Evolutionary conservation across 2,113 vertebrate genomes (phyloP).

Genomic region (Prochilodus magdalenae): DNA sequence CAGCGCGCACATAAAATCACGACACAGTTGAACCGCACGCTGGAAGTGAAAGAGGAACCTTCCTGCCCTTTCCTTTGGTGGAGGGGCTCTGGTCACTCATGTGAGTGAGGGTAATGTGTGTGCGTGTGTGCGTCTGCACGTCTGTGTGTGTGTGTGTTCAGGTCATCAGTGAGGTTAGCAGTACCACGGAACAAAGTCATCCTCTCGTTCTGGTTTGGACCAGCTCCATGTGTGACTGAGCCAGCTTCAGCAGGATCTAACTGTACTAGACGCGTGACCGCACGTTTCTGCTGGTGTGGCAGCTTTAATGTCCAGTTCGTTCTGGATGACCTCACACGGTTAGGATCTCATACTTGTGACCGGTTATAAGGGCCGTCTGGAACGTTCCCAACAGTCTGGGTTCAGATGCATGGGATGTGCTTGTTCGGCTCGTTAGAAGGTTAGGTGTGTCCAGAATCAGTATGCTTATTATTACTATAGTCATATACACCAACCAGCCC

Average conservation of each 20-base stretch:
- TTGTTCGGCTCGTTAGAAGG: too few species aligned
- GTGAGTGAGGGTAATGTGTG: constrained; percentile 34
- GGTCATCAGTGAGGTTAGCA: constrained; percentile 32
- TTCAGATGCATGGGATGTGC: too few species aligned
- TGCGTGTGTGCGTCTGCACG: constrained; percentile 18
- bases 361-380: too few species aligned
- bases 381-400: too few species aligned
- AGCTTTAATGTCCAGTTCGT: too few species aligned
- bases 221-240: constrained; percentile 26
- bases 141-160: constrained; percentile 33
- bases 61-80: constrained; percentile 42
- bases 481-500: too few species aligned
- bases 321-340: too few species aligned
- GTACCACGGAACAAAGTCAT: constrained; percentile 47
- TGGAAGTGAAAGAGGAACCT: constrained; percentile 66
- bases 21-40: constrained; percentile 46
- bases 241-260: not conserved
- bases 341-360: too few species aligned
- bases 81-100: constrained; percentile 48
- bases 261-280: not conserved
- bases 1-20: constrained; percentile 13
- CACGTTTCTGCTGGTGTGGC: not conserved
- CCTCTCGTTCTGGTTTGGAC: constrained; percentile 30
- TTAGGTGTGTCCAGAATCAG: too few species aligned
- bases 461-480: too few species aligned